A percentile compares a stretch with the other conserved stretches of the same genome.
Evolutionary conservation across 2,797 vertebrate species (phyloP).

Genomic region (Lepilemur septentrionalis): DNA sequence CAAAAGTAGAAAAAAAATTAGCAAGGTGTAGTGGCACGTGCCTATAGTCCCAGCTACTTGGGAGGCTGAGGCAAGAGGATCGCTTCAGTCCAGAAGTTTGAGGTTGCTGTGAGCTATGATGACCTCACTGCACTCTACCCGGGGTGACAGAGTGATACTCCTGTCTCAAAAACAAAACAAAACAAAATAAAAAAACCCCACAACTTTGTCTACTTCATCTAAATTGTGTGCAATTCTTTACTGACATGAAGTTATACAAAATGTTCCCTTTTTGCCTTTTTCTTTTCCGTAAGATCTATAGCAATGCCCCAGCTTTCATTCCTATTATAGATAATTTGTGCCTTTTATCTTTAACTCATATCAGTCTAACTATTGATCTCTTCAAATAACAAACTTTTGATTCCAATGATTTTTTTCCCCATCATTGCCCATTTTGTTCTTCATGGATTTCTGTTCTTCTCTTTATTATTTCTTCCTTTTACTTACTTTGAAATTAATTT

Average conservation of each 20-base stretch:
- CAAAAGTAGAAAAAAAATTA: no score
- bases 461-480: not conserved
- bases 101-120: no score
- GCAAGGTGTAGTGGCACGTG: rapidly evolving
- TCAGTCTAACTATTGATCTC: not conserved
- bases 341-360: not conserved
- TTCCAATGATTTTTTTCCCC: not conserved
- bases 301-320: not conserved
- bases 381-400: not conserved
- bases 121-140: no score
- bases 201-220: not conserved
- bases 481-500: not conserved
- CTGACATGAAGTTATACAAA: not conserved
- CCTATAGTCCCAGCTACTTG: no score
- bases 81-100: no score
- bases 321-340: not conserved
- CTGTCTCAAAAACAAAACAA: no score
- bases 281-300: not conserved
- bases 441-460: not conserved
- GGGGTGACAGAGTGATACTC: no score
- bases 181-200: no score
- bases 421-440: not conserved
- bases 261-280: not conserved
- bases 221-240: not conserved
- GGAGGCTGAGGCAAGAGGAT: no score